Base-by-base conservation (phyloP, 2,888 invertebrate genomes). In the Ferdinandea cuprea region DNA sequence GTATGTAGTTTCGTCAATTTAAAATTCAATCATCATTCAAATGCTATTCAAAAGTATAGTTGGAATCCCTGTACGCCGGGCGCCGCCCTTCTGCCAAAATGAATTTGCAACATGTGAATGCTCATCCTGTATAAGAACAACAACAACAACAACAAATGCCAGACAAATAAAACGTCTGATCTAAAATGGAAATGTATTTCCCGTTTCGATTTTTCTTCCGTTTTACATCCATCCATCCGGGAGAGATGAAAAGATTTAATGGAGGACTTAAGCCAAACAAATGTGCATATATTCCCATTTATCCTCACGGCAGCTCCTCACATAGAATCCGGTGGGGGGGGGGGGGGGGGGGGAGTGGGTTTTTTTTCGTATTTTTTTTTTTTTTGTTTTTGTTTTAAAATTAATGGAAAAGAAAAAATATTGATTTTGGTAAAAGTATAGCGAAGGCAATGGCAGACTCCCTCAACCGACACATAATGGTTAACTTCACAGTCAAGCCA, bases 161-260 rank as follows among this genome's bases (percentile, higher is more conserved):
- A 72, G 72, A 72, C 61, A 72, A 30, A 68, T 71, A 66, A 40
- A 73, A 56, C 28, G 72, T 58, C 68, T 68, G 72, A 73, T 78
- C 83, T 71, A 83, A 73, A 78, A 78, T 83, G 83, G 73, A 78
- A 83, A 78, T 83, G 61, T 61, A 77, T 83, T 83, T 78, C 50
- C 37, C 68, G 50, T 63, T 56, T 83, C 72, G 65, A 54, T 77
- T 48, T 66, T 50, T 50, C 28, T 15, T 19, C n/a, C 28, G 30
- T 35, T 42, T 40, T 50, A 30, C 59, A 68, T 19, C 15, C 58
- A 35, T 44, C 50, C 52, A 19, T 21, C 30, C 21, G 58, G 69
- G 25, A 37, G 19, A 63, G 63, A 72, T 50, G 56, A 66, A 78
- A 72, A 83, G 81, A 81, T 81, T 71, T 77, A 83, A 83, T 72